phyloP scores from a whole-genome alignment of 2,113 vertebrate species.

The Phalacrocorax brasilianus region DNA sequence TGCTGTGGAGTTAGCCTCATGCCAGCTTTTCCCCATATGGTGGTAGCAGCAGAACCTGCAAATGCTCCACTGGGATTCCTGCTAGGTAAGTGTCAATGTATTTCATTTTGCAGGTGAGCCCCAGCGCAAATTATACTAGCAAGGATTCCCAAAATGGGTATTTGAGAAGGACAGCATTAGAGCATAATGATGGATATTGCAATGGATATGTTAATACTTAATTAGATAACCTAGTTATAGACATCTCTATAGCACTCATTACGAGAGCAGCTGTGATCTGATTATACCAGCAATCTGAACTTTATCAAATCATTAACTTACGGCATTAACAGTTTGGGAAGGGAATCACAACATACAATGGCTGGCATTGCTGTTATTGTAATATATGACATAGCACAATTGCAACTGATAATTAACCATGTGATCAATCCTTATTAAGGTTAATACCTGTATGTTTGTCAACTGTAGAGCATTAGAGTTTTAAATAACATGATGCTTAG shows the following conservation, averaged over 20 bases:
- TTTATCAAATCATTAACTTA: conserved; percentile 53
- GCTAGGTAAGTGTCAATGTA: not conserved
- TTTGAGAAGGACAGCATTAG: conserved; percentile 18
- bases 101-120: conserved; percentile 9
- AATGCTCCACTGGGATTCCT: not conserved
- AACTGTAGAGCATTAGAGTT: not conserved
- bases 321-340: conserved; percentile 9
- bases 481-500: not conserved
- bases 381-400: not conserved
- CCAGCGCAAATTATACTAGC: conserved; percentile 12
- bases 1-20: not conserved
- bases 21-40: not conserved
- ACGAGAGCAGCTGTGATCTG: conserved; percentile 42
- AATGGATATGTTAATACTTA: conserved; percentile 43
- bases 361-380: not conserved
- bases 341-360: conserved; percentile 3
- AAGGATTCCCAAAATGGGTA: conserved; percentile 11
- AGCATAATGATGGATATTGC: conserved; percentile 26
- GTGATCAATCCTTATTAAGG: not conserved
- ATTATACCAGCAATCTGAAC: conserved; percentile 29
- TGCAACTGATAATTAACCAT: conserved; percentile 6
- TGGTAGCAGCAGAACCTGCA: not conserved
- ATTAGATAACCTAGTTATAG: conserved; percentile 44
- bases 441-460: not conserved
- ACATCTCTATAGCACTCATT: conserved; percentile 25